Evolutionary conservation across 2,888 invertebrate genomes (phyloP).

Genomic region (Plusia festucae): DNA sequence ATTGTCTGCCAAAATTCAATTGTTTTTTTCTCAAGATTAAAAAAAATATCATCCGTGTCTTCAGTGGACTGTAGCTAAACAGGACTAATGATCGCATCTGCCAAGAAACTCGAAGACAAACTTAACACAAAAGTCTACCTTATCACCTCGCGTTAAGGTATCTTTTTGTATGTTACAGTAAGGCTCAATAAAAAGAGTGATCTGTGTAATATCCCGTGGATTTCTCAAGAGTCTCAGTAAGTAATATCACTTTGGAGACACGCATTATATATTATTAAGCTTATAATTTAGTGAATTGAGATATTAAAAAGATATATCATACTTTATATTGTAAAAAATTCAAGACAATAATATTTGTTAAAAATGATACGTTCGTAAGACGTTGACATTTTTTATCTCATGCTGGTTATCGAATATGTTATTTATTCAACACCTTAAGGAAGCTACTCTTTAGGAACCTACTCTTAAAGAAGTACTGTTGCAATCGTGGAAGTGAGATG

Average conservation of each 20-base stretch:
- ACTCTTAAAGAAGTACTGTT: too few species aligned
- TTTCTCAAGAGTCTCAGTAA: slow-evolving; percentile 21
- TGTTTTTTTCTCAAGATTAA: neutral
- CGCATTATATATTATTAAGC: slow-evolving; percentile 17
- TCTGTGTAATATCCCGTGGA: slow-evolving; percentile 23
- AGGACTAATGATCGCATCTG: slow-evolving; percentile 31
- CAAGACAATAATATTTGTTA: too few species aligned
- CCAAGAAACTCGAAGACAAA: slow-evolving; percentile 5
- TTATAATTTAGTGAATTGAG: slow-evolving; percentile 8
- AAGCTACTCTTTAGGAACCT: too few species aligned
- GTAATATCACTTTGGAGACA: slow-evolving; percentile 22
- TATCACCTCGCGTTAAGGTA: neutral
- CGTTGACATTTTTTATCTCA: too few species aligned
- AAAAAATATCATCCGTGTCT: slow-evolving; percentile 17
- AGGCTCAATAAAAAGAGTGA: slow-evolving; percentile 15
- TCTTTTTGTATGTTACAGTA: neutral
- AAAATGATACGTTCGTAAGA: neutral
- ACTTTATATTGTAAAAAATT: neutral
- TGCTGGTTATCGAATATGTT: too few species aligned
- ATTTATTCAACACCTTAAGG: too few species aligned
- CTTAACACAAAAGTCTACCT: neutral
- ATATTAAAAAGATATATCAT: neutral
- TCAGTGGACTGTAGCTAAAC: slow-evolving; percentile 9
- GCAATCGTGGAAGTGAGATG: too few species aligned
- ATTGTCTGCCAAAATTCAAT: neutral